Evolutionary conservation across 2,113 vertebrate genomes (phyloP), one percentile per base, ranked within the genome.

Genomic region (Rattus rattus): DNA sequence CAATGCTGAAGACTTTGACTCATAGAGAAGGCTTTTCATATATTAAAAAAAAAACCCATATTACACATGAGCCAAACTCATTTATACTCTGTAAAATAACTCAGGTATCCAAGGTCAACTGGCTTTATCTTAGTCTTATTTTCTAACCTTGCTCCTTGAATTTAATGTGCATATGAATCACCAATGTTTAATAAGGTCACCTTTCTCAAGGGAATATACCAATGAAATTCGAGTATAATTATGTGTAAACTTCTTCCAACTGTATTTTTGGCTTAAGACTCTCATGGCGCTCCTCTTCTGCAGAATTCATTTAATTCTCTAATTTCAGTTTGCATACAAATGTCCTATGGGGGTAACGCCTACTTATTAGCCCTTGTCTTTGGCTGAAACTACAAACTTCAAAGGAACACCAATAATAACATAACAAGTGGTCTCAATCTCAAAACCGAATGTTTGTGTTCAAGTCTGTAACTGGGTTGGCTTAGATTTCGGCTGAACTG

Each of bases 401-500:
- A 95, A 97, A 94, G 81, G 80, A 91, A 24, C 20, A 92, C 14
- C 43, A 94, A 4, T 54, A 85, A 61, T 69, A 90, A 26, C 17
- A 39, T 86, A 80, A 84, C 63, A 86, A 81, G 59, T 61, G 13
- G 90, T 83, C 91, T 92, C 61, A 39, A 11, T 39, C 67, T 77
- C 28, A 52, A 88, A 96, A 86, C 85, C 81, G 67, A 90, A 85
- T 5, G 86, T 90, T 95, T 93, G 5, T 93, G 39, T 93, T 76
- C 59, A 94, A 88, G 69, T 97, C 91, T 92, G 80, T 93, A 94
- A 95, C 84, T 96, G 65, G 67, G 75, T 92, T 76, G 73, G 30
- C 12, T 80, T 88, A 73, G 88, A 96, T 92, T 95, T 94, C 65
- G 89, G 65, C 61, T 90, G 90, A 96, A 93, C 75, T 95, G n/a